These are phyloP conservation scores for Bimastos eiseni DNA, from an alignment of 2,888 invertebrate genomes.

Conservation along the genomic window DNA sequence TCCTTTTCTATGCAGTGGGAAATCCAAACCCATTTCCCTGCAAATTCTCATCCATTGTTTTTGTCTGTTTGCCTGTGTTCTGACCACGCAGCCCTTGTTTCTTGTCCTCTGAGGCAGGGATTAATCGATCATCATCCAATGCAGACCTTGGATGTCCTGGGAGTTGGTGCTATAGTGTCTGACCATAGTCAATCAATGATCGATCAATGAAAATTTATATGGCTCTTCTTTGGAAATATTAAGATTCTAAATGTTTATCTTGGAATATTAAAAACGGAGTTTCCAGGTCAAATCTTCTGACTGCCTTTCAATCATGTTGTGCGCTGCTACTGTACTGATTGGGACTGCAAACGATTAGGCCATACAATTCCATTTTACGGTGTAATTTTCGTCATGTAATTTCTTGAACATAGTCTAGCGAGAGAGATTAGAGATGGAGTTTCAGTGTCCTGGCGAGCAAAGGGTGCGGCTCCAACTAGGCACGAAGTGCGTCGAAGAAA, in stretches of 20 bases:
- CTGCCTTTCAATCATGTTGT: neutral
- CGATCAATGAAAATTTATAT: no score
- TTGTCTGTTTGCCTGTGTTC: neutral
- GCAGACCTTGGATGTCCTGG: neutral
- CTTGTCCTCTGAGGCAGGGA: no score
- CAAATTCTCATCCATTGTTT: neutral
- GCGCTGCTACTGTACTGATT: no score
- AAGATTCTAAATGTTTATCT: neutral
- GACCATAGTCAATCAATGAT: no score
- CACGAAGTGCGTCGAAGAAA: neutral
- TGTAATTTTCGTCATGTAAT: neutral
- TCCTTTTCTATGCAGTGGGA: neutral
- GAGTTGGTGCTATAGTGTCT: neutral
- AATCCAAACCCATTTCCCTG: neutral
- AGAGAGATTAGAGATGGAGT: slow-evolving; percentile 24
- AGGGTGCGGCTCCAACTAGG: neutral
- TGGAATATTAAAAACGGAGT: neutral
- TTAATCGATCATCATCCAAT: no score
- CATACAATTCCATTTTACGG: neutral
- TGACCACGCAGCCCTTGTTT: no score
- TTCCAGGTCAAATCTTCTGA: neutral
- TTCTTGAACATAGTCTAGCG: slow-evolving; percentile 23
- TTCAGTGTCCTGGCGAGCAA: neutral
- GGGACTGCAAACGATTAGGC: neutral
- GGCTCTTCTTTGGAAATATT: neutral